Base-by-base conservation (phyloP, 2,888 invertebrate species). In the Alentia gelatinosa region DNA sequence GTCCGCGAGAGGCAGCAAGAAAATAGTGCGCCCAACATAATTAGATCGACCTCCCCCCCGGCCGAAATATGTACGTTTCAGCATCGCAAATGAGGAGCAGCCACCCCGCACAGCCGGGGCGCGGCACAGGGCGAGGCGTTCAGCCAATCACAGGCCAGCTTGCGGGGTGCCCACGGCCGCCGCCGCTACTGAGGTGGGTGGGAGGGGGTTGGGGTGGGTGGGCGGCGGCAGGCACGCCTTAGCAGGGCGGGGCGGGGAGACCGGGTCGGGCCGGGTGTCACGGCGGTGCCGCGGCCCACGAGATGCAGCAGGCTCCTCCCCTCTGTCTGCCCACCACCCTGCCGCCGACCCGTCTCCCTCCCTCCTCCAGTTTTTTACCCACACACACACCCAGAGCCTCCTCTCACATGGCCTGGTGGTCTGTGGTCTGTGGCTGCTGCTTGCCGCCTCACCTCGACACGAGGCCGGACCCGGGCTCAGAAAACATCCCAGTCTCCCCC, bases 311-410 rank as follows among this genome's bases (percentile, higher is more conserved):
- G 75, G 35, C 33, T 26, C 56, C 56, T 56, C 56, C 56, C 56
- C 56, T 56, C 56, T n/a, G 7, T n/a, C n/a, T 68, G 9, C 47
- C 47, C 47, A 56, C 75, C 19, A n/a, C 75, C 33, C 75, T n/a
- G n/a, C 68, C 19, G 83, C 83, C 83, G 37, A 39, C 83, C 83
- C 83, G 26, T 26, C 83, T 83, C 40, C 83, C 83, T 83, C 83
- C 83, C 83, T 83, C 83, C 83, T 83, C 83, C 40, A 68, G 68
- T 42, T 15, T 42, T 15, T 12, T 42, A 42, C 47, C 7, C 3
- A 56, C 56, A 3, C 56, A 56, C 56, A 3, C 56, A 56, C 56
- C 3, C 23, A 47, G 3, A 56, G n/a, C n/a, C n/a, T n/a, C n/a
- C n/a, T n/a, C n/a, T n/a, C n/a, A n/a, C n/a, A n/a, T n/a, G n/a